Percentiles rank a stretch among this genome's conserved stretches.
Evolutionary conservation across 2,113 vertebrate genomes (phyloP).

Genomic region (Corythoichthys intestinalis): DNA sequence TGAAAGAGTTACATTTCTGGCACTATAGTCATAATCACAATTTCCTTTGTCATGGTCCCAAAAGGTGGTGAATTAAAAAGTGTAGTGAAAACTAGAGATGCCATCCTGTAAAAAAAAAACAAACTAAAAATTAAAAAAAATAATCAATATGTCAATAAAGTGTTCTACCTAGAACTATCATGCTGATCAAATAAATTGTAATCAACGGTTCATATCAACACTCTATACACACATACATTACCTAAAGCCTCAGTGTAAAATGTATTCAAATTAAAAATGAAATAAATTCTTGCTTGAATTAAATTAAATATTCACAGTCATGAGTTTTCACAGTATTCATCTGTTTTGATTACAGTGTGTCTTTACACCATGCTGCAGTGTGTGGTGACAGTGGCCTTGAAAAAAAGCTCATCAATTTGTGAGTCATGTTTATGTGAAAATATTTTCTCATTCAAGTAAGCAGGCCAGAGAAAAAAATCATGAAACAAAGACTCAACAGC

Average conservation of each 20-base stretch:
- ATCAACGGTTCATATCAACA: background rate
- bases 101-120: too few relatives aligned
- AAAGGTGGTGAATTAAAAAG: too few relatives aligned
- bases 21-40: too few relatives aligned
- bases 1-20: too few relatives aligned
- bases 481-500: slow-evolving; percentile 16
- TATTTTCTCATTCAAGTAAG: background rate
- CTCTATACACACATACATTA: background rate
- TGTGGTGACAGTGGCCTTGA: background rate
- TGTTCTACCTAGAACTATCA: too few relatives aligned
- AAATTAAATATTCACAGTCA: background rate
- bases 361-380: background rate
- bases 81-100: too few relatives aligned
- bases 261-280: too few relatives aligned
- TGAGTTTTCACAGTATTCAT: background rate
- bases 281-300: background rate
- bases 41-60: too few relatives aligned
- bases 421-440: background rate
- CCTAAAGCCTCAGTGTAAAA: background rate
- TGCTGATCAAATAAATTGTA: background rate
- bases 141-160: too few relatives aligned
- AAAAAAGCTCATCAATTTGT: slow-evolving; percentile 10
- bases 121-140: too few relatives aligned
- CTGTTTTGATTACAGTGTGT: background rate
- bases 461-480: slow-evolving; percentile 1